These are phyloP conservation scores for Myiotriccus ornatus DNA, from an alignment of 2,797 vertebrate species.

Conservation along the genomic window DNA sequence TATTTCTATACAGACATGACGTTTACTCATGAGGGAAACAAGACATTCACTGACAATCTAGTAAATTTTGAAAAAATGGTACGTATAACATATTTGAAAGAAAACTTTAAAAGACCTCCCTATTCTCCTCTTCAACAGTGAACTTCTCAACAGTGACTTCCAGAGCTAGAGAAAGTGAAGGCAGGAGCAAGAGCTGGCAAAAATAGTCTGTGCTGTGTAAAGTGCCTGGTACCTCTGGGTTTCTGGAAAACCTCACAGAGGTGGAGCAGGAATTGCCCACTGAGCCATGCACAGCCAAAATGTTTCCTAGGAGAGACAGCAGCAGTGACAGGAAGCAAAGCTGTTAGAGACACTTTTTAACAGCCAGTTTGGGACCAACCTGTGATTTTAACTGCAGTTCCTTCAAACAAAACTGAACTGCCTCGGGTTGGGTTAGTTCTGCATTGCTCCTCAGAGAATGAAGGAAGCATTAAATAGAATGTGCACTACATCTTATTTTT, in stretches of 20 bases:
- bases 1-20: slow-evolving; percentile 90
- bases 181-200: not conserved
- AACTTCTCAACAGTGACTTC: not conserved
- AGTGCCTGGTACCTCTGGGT: not conserved
- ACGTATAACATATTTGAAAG: slow-evolving; percentile 64
- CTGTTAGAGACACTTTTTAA: slow-evolving; percentile 6
- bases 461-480: not conserved
- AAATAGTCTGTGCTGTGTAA: not conserved
- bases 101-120: slow-evolving; percentile 29
- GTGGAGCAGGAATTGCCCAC: slow-evolving; percentile 3
- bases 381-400: slow-evolving; percentile 29
- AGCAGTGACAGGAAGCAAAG: slow-evolving; percentile 13
- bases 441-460: slow-evolving; percentile 1
- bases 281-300: slow-evolving; percentile 41
- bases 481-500: not conserved
- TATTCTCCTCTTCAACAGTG: not conserved
- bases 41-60: slow-evolving; percentile 92
- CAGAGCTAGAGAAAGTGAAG: not conserved
- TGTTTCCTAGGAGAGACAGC: slow-evolving; percentile 35
- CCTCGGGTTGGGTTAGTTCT: not conserved
- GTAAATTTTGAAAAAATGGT: slow-evolving; percentile 99
- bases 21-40: slow-evolving; percentile 98
- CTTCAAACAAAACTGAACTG: not conserved
- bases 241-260: slow-evolving; percentile 34
- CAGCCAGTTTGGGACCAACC: not conserved